phyloP scores from a whole-genome alignment of 2,113 vertebrate genomes.

The Pomatorhinus ruficollis region DNA sequence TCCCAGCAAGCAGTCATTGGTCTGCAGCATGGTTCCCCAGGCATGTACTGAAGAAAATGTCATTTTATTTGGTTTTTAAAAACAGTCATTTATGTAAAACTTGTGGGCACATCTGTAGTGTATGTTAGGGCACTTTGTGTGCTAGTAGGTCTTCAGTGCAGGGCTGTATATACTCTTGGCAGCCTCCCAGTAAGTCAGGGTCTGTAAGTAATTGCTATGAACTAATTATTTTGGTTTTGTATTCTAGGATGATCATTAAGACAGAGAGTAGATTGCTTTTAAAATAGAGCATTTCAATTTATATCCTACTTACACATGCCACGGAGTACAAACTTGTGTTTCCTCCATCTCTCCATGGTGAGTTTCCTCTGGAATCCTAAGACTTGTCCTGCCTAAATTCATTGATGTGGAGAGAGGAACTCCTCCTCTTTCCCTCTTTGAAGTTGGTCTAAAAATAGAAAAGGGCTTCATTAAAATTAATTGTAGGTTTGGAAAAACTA shows the following conservation, averaged over 20 bases:
- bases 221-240: background rate
- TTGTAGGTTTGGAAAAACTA: slow-evolving; percentile 27
- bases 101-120: no score
- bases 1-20: background rate
- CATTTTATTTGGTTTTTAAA: background rate
- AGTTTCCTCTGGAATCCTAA: background rate
- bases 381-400: background rate
- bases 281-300: background rate
- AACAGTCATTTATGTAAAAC: background rate
- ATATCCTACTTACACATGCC: background rate
- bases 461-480: slow-evolving; percentile 57
- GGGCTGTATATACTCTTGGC: background rate
- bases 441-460: slow-evolving; percentile 20
- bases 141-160: background rate
- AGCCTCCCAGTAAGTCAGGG: background rate
- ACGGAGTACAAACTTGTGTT: background rate
- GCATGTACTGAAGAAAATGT: background rate
- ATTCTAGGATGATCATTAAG: background rate
- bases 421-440: slow-evolving; percentile 40
- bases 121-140: background rate
- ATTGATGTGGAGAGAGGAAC: background rate
- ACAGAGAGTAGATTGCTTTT: background rate
- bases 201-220: background rate
- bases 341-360: background rate
- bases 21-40: background rate